Evolutionary conservation across 2,888 invertebrate species (phyloP).

Genomic region (Choreutis nemorana): DNA sequence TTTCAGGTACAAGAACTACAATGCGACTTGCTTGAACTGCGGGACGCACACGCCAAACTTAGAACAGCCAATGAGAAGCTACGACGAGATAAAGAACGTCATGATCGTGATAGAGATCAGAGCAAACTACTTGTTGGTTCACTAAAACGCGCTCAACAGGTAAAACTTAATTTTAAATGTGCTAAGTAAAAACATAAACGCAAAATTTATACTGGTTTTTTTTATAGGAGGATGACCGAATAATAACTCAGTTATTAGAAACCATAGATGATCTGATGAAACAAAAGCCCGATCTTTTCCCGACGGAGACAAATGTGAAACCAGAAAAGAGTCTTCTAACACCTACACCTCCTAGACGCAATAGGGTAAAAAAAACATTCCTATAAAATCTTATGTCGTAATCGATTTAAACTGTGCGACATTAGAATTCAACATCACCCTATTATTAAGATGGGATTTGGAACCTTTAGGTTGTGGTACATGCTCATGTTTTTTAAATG

Average conservation of each 20-base stretch:
- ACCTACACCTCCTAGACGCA: constrained; percentile 75
- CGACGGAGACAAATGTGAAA: constrained; percentile 31
- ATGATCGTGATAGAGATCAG: constrained; percentile 81
- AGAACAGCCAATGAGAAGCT: constrained; percentile 91
- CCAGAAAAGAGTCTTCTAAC: constrained; percentile 62
- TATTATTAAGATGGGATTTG: too few relatives aligned
- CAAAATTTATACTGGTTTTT: not conserved
- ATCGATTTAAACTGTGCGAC: too few relatives aligned
- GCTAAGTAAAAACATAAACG: not conserved
- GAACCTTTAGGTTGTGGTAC: too few relatives aligned
- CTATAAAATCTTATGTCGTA: constrained; percentile 1
- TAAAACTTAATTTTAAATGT: too few relatives aligned
- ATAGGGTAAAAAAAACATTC: too few relatives aligned
- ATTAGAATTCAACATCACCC: too few relatives aligned
- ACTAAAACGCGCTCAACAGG: constrained; percentile 61
- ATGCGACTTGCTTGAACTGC: constrained; percentile 85
- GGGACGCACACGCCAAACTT: constrained; percentile 91
- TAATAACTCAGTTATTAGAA: constrained; percentile 75
- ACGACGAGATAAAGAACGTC: constrained; percentile 84
- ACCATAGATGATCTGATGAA: constrained; percentile 83
- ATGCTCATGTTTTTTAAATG: too few relatives aligned
- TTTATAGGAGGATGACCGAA: constrained; percentile 75
- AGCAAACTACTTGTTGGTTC: constrained; percentile 54
- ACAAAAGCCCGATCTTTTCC: constrained; percentile 74
- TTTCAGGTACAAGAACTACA: constrained; percentile 74